Evolutionary conservation across 2,888 invertebrate genomes (phyloP).

Genomic region (Glyphotaelius pellucidus): DNA sequence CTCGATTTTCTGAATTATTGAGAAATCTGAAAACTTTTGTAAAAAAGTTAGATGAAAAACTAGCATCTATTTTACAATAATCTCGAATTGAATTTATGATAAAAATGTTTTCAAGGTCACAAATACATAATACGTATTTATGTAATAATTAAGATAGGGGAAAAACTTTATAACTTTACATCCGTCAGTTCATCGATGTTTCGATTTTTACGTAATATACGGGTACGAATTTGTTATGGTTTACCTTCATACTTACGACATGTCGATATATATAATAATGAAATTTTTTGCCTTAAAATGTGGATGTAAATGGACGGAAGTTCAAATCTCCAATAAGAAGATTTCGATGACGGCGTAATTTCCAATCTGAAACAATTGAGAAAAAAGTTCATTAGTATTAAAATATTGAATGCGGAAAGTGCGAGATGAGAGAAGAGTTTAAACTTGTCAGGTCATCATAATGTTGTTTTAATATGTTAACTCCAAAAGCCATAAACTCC

Average conservation of each 20-base stretch:
- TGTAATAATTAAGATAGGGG: not conserved
- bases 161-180: not conserved
- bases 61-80: too few species aligned
- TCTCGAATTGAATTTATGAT: too few species aligned
- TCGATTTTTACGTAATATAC: too few species aligned
- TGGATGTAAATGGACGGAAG: not conserved
- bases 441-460: not conserved
- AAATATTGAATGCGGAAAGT: not conserved
- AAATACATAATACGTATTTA: too few species aligned
- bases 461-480: not conserved
- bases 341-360: not conserved
- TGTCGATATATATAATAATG: not conserved
- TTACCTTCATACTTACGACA: not conserved
- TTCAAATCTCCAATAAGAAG: not conserved
- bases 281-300: not conserved
- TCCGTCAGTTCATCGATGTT: not conserved
- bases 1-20: not conserved
- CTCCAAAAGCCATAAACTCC: not conserved
- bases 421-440: not conserved
- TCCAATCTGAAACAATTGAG: not conserved
- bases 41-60: too few species aligned
- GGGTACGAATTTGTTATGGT: too few species aligned
- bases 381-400: not conserved
- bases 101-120: too few species aligned
- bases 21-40: not conserved